Evolutionary conservation across 2,888 invertebrate species (phyloP).

Genomic region (Brachypalpus laphriformis): DNA sequence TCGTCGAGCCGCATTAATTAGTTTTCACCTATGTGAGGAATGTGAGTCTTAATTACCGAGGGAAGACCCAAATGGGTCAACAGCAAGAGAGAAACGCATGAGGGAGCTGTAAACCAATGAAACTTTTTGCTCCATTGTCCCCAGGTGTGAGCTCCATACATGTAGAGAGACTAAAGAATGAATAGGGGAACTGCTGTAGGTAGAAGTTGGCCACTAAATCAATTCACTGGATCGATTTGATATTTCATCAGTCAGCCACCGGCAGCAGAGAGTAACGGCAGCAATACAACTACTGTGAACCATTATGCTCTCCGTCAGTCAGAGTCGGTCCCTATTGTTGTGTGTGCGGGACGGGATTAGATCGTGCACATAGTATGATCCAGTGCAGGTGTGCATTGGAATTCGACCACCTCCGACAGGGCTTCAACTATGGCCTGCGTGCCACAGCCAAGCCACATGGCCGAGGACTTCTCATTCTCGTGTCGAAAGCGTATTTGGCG

Average conservation of each 20-base stretch:
- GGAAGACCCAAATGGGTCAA: slow-evolving; percentile 72
- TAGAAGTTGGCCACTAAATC: slow-evolving; percentile 67
- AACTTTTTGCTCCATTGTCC: slow-evolving; percentile 62
- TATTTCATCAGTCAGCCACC: slow-evolving; percentile 74
- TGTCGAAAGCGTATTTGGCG: slow-evolving; percentile 73
- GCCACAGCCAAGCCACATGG: slow-evolving; percentile 60
- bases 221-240: slow-evolving; percentile 73
- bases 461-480: slow-evolving; percentile 68
- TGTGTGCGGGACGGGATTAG: slow-evolving; percentile 42
- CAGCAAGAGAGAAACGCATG: slow-evolving; percentile 41
- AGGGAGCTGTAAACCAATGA: slow-evolving; percentile 16
- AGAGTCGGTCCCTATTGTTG: slow-evolving; percentile 64
- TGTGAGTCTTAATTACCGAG: slow-evolving; percentile 65
- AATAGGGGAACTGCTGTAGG: slow-evolving; percentile 64
- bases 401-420: slow-evolving; percentile 68
- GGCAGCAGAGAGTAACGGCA: slow-evolving; percentile 41
- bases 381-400: slow-evolving; percentile 74
- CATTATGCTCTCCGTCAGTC: slow-evolving; percentile 64
- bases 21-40: slow-evolving; percentile 62
- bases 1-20: slow-evolving; percentile 48
- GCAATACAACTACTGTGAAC: slow-evolving; percentile 37
- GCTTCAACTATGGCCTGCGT: slow-evolving; percentile 70
- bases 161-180: background rate
- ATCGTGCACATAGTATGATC: slow-evolving; percentile 71
- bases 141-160: slow-evolving; percentile 71